Evolutionary conservation across 2,113 vertebrate genomes (phyloP).

Genomic region (Gadus macrocephalus): DNA sequence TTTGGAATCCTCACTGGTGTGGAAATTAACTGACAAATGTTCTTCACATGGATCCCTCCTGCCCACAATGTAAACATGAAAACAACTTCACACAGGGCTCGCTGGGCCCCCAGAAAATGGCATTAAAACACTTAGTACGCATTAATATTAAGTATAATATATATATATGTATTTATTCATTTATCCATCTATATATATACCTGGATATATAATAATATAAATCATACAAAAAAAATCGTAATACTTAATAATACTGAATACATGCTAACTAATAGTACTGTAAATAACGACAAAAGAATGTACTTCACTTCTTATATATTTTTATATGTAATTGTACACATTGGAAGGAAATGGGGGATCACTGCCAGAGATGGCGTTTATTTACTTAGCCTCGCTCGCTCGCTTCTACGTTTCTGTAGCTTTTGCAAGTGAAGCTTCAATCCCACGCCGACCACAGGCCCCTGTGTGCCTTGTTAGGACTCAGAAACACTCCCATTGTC

Average conservation of each 20-base stretch:
- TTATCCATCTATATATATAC: too few relatives aligned
- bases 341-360: too few relatives aligned
- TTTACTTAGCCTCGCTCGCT: too few relatives aligned
- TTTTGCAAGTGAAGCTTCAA: too few relatives aligned
- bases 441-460: too few relatives aligned
- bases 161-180: too few relatives aligned
- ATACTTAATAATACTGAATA: too few relatives aligned
- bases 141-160: not conserved
- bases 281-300: constrained; percentile 2
- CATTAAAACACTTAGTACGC: not conserved
- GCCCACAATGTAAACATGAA: constrained; percentile 27
- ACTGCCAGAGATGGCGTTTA: not conserved
- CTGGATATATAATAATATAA: constrained; percentile 1
- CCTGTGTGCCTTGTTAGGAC: constrained; percentile 1
- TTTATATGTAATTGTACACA: not conserved
- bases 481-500: constrained; percentile 3
- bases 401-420: too few relatives aligned
- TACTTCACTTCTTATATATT: not conserved
- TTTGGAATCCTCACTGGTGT: constrained; percentile 18
- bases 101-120: not conserved
- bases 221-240: too few relatives aligned
- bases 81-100: constrained; percentile 11
- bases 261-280: too few relatives aligned
- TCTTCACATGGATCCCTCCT: constrained; percentile 17
- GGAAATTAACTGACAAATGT: not conserved